Evolutionary conservation across 2,113 vertebrate genomes (phyloP).

Genomic region (Colossoma macropomum): DNA sequence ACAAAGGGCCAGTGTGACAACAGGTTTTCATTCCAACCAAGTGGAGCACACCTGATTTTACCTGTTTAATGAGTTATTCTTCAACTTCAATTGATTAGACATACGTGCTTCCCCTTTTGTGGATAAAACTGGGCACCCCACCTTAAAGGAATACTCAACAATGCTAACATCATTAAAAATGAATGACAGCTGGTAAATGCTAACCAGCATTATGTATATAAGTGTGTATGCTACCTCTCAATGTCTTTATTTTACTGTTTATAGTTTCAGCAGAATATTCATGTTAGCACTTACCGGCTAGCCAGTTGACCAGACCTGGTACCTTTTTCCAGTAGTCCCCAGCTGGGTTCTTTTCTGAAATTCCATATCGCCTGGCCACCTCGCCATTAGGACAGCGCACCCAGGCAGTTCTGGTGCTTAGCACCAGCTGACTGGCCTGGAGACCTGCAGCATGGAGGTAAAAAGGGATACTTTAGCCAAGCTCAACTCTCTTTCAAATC

Average conservation of each 20-base stretch:
- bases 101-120: too few relatives aligned
- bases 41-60: too few relatives aligned
- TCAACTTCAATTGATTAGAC: too few relatives aligned
- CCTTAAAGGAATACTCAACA: not conserved
- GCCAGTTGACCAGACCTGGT: conserved; percentile 82
- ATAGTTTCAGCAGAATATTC: not conserved
- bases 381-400: conserved; percentile 91
- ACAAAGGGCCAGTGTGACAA: too few relatives aligned
- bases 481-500: not conserved
- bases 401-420: conserved; percentile 90
- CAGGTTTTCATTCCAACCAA: too few relatives aligned
- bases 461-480: not conserved
- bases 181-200: not conserved
- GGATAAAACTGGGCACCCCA: not conserved
- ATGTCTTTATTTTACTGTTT: not conserved
- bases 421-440: conserved; percentile 87
- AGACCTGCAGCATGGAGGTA: conserved; percentile 75
- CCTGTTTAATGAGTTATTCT: too few relatives aligned
- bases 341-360: conserved; percentile 89
- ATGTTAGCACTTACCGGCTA: conserved; percentile 81
- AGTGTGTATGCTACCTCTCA: not conserved
- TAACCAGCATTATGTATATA: not conserved
- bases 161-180: not conserved
- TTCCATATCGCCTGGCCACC: conserved; percentile 89
- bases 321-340: conserved; percentile 99